A percentile compares a stretch with the other conserved stretches of the same genome.
phyloP scores from a whole-genome alignment of 2,888 invertebrate genomes.

The Dyspetes luteomarginatus region DNA sequence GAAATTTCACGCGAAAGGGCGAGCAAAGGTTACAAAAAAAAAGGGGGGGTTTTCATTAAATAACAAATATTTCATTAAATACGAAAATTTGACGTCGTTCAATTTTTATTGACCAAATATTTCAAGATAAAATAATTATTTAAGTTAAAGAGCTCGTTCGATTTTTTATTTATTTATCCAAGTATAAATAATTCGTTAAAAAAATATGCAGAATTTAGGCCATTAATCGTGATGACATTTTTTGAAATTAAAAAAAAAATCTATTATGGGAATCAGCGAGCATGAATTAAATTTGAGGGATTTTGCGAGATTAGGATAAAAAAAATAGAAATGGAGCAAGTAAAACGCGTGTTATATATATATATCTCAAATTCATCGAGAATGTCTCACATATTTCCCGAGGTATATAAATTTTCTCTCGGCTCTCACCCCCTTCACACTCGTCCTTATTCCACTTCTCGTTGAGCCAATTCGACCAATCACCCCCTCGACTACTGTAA shows the following conservation, averaged over 20 bases:
- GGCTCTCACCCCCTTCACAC: background rate
- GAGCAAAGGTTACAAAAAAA: background rate
- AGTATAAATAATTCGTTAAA: too few species aligned
- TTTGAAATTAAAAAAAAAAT: too few species aligned
- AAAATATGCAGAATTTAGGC: background rate
- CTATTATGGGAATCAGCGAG: background rate
- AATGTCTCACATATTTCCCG: constrained; percentile 4
- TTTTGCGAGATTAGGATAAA: background rate
- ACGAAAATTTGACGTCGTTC: background rate
- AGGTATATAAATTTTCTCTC: background rate
- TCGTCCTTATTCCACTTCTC: background rate
- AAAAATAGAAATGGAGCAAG: background rate
- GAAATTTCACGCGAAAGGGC: background rate
- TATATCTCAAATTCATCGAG: constrained; percentile 10
- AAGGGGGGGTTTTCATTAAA: too few species aligned
- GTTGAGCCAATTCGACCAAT: background rate
- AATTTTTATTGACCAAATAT: too few species aligned
- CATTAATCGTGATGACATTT: too few species aligned
- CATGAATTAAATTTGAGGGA: constrained; percentile 14
- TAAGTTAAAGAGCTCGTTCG: too few species aligned
- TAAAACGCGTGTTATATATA: background rate
- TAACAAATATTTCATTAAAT: background rate
- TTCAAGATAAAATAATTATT: too few species aligned
- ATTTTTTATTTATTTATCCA: too few species aligned
- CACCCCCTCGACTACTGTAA: background rate